A percentile compares a stretch with the other conserved stretches of the same genome.
phyloP scores from a whole-genome alignment of 2,113 vertebrate species.

The Cynoglossus semilaevis region DNA sequence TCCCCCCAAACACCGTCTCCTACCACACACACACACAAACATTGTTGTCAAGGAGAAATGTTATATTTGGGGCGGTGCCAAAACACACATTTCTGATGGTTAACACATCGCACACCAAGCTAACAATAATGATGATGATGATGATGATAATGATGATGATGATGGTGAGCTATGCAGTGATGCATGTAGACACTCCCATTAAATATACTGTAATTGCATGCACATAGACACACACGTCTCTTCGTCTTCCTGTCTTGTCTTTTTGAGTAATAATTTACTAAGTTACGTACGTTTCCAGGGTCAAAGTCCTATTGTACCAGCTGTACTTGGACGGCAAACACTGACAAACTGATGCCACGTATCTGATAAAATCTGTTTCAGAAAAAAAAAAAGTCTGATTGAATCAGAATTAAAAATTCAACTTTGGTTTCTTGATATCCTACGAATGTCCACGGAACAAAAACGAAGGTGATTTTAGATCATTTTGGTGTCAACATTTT shows the following conservation, averaged over 20 bases:
- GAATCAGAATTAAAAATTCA: no score
- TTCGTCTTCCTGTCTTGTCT: constrained; percentile 23
- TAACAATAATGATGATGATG: constrained; percentile 36
- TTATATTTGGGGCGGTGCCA: constrained; percentile 26
- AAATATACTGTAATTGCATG: constrained; percentile 43
- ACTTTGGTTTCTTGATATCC: no score
- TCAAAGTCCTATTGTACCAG: no score
- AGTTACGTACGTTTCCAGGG: constrained; percentile 19
- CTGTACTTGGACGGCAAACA: no score
- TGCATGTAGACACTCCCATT: constrained; percentile 34
- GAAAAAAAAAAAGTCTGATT: no score
- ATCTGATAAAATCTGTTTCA: no score
- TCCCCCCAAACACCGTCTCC: constrained; percentile 22
- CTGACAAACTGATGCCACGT: no score
- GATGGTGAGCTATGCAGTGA: constrained; percentile 32
- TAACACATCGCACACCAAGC: constrained; percentile 13
- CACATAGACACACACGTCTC: constrained; percentile 9
- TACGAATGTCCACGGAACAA: no score
- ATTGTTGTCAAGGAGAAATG: constrained; percentile 24
- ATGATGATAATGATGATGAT: constrained; percentile 1
- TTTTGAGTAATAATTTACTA: constrained; percentile 46
- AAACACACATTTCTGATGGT: constrained; percentile 45
- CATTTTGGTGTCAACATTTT: no score
- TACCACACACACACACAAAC: constrained; percentile 19
- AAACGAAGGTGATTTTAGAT: no score